Evolutionary conservation across 2,113 vertebrate genomes (phyloP).

Genomic region (Psophia crepitans): DNA sequence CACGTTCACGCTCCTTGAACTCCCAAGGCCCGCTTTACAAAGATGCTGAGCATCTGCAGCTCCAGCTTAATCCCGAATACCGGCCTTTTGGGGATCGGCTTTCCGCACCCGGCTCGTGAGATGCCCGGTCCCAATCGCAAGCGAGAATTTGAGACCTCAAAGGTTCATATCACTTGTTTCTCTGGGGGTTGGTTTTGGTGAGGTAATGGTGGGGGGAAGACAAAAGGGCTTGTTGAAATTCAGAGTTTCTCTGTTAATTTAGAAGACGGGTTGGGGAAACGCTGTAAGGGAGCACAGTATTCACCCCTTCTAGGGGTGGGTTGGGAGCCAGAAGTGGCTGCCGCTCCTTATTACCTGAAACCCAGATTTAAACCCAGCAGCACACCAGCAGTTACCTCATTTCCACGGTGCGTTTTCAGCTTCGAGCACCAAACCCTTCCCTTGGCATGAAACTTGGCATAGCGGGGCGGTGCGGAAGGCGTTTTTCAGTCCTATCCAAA

Average conservation of each 20-base stretch:
- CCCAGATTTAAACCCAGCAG: neutral
- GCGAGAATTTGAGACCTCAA: neutral
- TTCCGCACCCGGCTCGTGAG: neutral
- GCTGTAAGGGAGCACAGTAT: neutral
- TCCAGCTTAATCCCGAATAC: neutral
- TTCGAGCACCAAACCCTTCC: neutral
- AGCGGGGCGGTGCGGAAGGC: neutral
- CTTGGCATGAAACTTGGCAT: neutral
- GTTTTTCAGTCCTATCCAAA: neutral
- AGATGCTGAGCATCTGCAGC: neutral
- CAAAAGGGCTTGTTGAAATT: neutral
- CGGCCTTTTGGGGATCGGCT: neutral
- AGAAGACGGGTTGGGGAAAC: neutral
- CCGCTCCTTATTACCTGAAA: neutral
- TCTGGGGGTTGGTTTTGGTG: neutral
- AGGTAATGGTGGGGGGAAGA: neutral
- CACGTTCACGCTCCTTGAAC: accelerated
- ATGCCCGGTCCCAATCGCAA: neutral
- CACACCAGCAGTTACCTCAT: neutral
- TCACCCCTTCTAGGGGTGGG: neutral
- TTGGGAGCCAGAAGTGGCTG: neutral
- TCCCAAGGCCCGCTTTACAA: neutral
- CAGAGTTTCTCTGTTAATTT: neutral
- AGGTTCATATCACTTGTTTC: conserved; percentile 49
- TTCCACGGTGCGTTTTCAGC: neutral